phyloP scores from a whole-genome alignment of 1,140 invertebrate genomes.

The Coptotermes formosanus region DNA sequence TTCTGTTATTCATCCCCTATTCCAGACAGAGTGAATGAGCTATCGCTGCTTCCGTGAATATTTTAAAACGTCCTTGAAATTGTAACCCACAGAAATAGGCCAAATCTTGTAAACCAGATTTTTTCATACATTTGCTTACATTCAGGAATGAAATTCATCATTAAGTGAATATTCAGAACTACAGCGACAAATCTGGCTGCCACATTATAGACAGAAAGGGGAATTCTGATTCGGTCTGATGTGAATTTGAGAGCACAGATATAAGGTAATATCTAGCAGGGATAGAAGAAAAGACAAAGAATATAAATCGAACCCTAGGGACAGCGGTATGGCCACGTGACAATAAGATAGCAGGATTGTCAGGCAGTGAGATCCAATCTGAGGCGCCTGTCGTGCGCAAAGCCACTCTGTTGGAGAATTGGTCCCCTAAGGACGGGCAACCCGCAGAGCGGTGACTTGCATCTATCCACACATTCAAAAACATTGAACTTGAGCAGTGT shows the following conservation, averaged over 20 bases:
- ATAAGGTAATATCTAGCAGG: background rate
- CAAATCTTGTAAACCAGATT: too few relatives aligned
- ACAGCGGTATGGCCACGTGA: background rate
- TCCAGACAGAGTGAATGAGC: too few relatives aligned
- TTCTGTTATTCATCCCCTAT: too few relatives aligned
- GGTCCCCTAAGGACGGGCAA: background rate
- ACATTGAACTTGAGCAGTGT: background rate
- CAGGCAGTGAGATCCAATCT: conserved; percentile 13
- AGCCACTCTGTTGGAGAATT: background rate
- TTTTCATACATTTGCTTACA: too few relatives aligned
- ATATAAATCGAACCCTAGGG: conserved; percentile 3
- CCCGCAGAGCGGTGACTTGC: background rate
- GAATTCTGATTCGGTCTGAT: background rate
- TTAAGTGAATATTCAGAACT: too few relatives aligned
- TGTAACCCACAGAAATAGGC: too few relatives aligned
- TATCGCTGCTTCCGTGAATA: too few relatives aligned
- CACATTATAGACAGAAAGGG: background rate
- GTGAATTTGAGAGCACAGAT: background rate
- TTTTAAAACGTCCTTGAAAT: too few relatives aligned
- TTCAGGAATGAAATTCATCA: too few relatives aligned
- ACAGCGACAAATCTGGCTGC: background rate
- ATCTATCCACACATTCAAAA: background rate
- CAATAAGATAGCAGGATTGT: conserved; percentile 7
- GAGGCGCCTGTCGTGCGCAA: background rate
- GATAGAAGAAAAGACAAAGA: conserved; percentile 6